These are phyloP conservation scores for Selene dorsalis DNA, from an alignment of 2,797 vertebrate genomes.

Conservation along the genomic window DNA sequence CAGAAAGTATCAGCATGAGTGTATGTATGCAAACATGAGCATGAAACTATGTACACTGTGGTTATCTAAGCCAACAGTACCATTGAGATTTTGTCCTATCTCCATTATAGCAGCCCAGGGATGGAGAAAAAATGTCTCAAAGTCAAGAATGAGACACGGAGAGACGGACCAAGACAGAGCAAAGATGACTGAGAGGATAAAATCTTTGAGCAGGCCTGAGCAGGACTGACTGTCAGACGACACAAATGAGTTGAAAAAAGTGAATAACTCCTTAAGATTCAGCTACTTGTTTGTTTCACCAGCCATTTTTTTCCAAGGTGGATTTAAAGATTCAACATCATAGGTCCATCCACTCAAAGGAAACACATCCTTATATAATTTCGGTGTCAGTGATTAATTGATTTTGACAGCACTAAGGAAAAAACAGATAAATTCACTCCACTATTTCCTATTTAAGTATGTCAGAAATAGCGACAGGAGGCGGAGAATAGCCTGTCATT, in stretches of 20 bases:
- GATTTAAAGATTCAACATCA: constrained; percentile 54
- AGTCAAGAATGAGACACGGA: constrained; percentile 32
- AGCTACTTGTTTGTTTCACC: constrained; percentile 28
- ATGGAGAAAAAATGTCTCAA: constrained; percentile 10
- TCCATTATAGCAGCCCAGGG: constrained; percentile 32
- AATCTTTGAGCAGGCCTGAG: constrained; percentile 21
- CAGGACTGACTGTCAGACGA: constrained; percentile 30
- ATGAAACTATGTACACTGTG: neutral
- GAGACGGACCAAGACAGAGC: constrained; percentile 9
- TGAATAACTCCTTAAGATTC: constrained; percentile 36
- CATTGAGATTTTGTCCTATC: constrained; percentile 49
- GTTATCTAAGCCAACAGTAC: constrained; percentile 30
- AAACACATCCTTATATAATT: constrained; percentile 60
- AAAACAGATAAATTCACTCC: constrained; percentile 69
- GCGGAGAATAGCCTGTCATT: constrained; percentile 77
- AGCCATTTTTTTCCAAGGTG: constrained; percentile 47
- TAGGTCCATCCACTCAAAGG: constrained; percentile 24
- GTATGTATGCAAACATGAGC: neutral
- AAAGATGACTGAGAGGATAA: constrained; percentile 45
- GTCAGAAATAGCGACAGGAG: constrained; percentile 77
- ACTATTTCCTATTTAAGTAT: constrained; percentile 71
- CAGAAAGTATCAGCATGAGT: no score
- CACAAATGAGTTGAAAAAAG: constrained; percentile 24
- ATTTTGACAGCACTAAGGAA: constrained; percentile 67
- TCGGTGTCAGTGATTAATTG: constrained; percentile 67